phyloP scores from a whole-genome alignment of 2,113 vertebrate genomes.

The Callipepla squamata region DNA sequence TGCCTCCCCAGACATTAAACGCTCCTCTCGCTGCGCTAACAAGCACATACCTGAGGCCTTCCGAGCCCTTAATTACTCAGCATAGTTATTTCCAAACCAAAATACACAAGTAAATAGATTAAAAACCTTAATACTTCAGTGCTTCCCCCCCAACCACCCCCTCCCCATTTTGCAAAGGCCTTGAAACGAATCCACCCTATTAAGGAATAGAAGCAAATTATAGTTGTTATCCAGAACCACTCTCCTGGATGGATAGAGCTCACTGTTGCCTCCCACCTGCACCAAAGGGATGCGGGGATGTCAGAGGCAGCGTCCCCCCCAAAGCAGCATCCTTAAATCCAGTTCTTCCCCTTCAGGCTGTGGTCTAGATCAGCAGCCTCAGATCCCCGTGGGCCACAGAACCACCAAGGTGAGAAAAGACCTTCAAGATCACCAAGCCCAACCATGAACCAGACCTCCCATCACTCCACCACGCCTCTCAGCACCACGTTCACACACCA shows the following conservation, averaged over 20 bases:
- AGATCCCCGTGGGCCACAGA: background rate
- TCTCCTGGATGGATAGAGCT: background rate
- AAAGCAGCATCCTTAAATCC: background rate
- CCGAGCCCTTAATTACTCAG: background rate
- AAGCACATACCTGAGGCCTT: background rate
- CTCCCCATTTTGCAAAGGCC: background rate
- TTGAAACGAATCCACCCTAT: constrained; percentile 33
- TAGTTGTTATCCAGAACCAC: background rate
- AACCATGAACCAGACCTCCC: background rate
- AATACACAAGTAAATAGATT: background rate
- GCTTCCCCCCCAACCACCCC: background rate
- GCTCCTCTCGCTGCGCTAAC: background rate
- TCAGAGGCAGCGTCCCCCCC: background rate
- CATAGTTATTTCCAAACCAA: background rate
- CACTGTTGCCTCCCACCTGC: background rate
- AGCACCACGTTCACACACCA: background rate
- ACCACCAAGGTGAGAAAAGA: background rate
- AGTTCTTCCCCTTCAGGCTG: background rate
- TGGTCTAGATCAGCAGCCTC: background rate
- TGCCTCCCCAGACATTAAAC: background rate
- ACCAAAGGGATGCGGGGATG: background rate
- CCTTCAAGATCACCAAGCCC: background rate
- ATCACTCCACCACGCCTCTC: background rate
- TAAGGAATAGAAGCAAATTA: constrained; percentile 26
- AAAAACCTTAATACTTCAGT: background rate